Conservation (phyloP, 2,888 invertebrate genomes). For the Phymatocera aterrima region DNA sequence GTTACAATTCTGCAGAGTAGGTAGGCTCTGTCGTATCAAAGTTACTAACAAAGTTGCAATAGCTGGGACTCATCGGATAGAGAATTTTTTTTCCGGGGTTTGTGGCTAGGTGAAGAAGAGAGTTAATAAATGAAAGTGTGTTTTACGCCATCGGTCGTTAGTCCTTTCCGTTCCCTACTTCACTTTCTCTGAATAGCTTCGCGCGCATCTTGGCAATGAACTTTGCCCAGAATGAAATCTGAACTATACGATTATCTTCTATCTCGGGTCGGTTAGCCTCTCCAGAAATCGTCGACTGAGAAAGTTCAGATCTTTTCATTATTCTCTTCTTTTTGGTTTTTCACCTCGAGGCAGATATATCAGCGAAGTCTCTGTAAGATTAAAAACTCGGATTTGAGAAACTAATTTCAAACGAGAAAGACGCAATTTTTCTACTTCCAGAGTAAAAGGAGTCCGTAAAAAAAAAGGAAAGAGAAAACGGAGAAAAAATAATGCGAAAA, state of each 20-base stretch:
- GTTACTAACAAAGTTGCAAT: not conserved
- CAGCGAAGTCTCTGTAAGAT: constrained; percentile 18
- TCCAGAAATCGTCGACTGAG: constrained; percentile 21
- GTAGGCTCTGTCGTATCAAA: not conserved
- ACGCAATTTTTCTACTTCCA: not conserved
- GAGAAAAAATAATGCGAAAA: not conserved
- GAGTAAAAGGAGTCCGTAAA: too few species aligned
- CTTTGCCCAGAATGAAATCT: constrained; percentile 17
- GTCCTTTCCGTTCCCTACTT: too few species aligned
- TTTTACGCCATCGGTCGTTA: too few species aligned
- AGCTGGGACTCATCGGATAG: not conserved
- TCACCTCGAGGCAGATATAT: not conserved
- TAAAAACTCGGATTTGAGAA: constrained; percentile 7
- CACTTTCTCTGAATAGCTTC: too few species aligned
- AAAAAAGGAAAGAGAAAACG: not conserved
- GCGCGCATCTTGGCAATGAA: constrained; percentile 13
- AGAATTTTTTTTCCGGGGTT: not conserved
- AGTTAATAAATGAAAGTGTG: too few species aligned
- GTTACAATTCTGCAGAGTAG: not conserved
- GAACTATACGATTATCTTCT: constrained; percentile 6
- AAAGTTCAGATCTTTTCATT: constrained; percentile 12
- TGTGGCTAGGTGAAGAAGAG: too few species aligned
- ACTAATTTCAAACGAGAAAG: constrained; percentile 17
- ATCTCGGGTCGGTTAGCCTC: not conserved
- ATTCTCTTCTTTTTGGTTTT: too few species aligned